Evolutionary conservation across 2,797 vertebrate species (phyloP).

Genomic region (Toxotes lorentzi): DNA sequence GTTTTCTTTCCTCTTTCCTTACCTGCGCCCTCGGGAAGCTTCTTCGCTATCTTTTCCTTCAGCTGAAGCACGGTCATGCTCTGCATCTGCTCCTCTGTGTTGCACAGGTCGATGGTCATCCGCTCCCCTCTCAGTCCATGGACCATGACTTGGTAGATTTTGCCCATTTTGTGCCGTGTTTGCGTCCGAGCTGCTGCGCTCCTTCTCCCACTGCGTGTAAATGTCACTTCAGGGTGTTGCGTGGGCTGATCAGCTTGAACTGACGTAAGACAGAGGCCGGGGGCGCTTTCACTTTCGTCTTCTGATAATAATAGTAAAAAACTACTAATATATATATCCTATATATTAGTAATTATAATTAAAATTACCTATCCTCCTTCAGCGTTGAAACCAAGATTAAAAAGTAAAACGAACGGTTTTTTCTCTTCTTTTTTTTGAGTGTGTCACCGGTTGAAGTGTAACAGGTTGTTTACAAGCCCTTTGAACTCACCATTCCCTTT

Average conservation of each 20-base stretch:
- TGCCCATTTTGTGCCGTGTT: constrained; percentile 66
- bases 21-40: constrained; percentile 67
- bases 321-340: too few species aligned
- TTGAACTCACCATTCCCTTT: not conserved
- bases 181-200: not conserved
- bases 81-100: constrained; percentile 72
- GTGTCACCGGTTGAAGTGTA: not conserved
- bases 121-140: constrained; percentile 69
- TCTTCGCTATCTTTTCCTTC: constrained; percentile 71
- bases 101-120: constrained; percentile 68
- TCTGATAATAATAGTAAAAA: too few species aligned
- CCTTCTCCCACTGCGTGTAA: rapidly evolving
- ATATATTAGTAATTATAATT: too few species aligned
- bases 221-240: not conserved
- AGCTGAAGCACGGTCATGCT: constrained; percentile 68
- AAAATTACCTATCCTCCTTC: too few species aligned
- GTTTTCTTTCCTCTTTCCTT: not conserved
- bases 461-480: too few species aligned
- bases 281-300: constrained; percentile 27
- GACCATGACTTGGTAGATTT: constrained; percentile 74
- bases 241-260: rapidly evolving
- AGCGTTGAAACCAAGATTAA: too few species aligned
- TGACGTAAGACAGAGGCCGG: rapidly evolving
- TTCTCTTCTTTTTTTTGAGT: too few species aligned
- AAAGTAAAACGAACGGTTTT: not conserved